Evolutionary conservation across 2,797 vertebrate genomes (phyloP).

Genomic region (Enteromius treurensis): DNA sequence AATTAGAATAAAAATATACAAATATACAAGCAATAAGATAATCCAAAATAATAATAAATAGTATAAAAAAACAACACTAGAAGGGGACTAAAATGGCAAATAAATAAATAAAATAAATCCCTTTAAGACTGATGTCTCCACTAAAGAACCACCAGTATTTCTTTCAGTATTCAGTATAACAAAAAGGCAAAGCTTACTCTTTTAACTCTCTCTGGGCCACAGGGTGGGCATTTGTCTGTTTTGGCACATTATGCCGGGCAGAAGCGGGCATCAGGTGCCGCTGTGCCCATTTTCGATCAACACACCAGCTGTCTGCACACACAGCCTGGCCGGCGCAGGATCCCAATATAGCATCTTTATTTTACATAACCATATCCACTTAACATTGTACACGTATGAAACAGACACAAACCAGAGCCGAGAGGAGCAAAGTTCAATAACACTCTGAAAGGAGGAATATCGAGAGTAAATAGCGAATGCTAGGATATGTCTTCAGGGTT

Average conservation of each 20-base stretch:
- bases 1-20: background rate
- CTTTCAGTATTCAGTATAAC: background rate
- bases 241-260: slow-evolving; percentile 14
- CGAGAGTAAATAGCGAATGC: slow-evolving; percentile 3
- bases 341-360: slow-evolving; percentile 10
- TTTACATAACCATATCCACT: slow-evolving; percentile 7
- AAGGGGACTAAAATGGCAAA: background rate
- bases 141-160: background rate
- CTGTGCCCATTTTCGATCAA: slow-evolving; percentile 13
- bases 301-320: slow-evolving; percentile 32
- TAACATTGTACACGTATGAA: background rate
- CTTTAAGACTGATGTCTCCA: background rate
- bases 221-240: slow-evolving; percentile 18
- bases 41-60: background rate
- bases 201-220: background rate
- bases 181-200: background rate
- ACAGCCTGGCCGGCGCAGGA: background rate
- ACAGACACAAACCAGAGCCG: slow-evolving; percentile 8
- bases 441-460: slow-evolving; percentile 7
- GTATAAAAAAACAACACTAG: background rate
- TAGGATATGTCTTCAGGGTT: slow-evolving; percentile 18
- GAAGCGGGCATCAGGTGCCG: slow-evolving; percentile 13
- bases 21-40: background rate
- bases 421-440: slow-evolving; percentile 19
- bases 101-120: background rate